Evolutionary conservation across 1,140 invertebrate genomes (phyloP).

Genomic region (Bombus fervidus): DNA sequence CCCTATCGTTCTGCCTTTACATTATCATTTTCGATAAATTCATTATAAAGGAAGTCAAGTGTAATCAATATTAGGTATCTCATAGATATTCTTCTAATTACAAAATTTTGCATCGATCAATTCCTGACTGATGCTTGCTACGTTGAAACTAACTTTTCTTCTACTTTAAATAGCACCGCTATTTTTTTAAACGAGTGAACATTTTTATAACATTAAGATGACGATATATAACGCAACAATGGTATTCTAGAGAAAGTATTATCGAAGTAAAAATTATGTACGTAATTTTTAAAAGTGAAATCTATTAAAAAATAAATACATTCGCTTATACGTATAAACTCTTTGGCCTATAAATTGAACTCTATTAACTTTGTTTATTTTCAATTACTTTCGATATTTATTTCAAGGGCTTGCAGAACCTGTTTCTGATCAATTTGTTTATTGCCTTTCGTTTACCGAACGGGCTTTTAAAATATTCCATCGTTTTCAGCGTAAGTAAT

Average conservation of each 20-base stretch:
- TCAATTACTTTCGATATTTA: neutral
- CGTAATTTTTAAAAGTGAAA: neutral
- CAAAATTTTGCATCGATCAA: neutral
- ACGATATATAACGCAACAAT: neutral
- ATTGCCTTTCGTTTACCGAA: neutral
- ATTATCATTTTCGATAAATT: constrained; percentile 26
- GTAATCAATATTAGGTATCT: constrained; percentile 10
- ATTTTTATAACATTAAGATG: neutral
- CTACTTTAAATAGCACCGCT: too few species aligned
- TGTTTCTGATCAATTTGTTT: neutral
- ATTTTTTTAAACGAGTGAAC: neutral
- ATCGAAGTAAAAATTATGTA: too few species aligned
- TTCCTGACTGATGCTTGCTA: neutral
- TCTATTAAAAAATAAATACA: neutral
- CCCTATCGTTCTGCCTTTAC: constrained; percentile 1
- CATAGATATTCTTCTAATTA: constrained; percentile 21
- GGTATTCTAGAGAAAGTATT: too few species aligned
- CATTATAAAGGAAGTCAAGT: neutral
- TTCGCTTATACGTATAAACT: neutral
- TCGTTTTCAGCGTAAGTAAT: neutral
- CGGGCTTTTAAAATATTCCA: neutral
- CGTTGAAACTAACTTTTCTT: neutral
- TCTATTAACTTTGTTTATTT: neutral
- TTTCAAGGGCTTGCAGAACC: neutral
- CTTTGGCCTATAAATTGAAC: neutral